phyloP scores from a whole-genome alignment of 2,888 invertebrate genomes.

The Anorthoa munda region DNA sequence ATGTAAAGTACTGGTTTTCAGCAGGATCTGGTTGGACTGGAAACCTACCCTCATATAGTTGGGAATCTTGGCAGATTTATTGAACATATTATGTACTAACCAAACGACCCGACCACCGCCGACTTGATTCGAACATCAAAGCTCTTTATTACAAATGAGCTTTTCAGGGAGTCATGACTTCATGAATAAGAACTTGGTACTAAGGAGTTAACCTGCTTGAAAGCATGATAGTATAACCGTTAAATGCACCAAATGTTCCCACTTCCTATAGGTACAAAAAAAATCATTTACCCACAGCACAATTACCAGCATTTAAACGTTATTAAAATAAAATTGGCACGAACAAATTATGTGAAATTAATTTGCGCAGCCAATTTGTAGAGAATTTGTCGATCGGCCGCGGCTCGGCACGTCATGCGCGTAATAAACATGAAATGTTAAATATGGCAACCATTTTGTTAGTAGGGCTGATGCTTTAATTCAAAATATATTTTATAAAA shows the following conservation, averaged over 20 bases:
- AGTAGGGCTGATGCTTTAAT: conserved; percentile 54
- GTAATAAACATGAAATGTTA: conserved; percentile 66
- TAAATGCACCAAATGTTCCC: not conserved
- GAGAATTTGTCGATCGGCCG: conserved; percentile 64
- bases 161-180: not conserved
- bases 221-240: not conserved
- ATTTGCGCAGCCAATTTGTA: conserved; percentile 64
- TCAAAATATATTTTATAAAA: not conserved
- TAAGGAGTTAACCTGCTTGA: too few species aligned
- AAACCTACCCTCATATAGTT: too few species aligned
- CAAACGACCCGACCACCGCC: not conserved
- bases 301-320: conserved; percentile 57
- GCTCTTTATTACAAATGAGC: not conserved
- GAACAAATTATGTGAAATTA: conserved; percentile 67
- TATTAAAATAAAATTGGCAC: conserved; percentile 65
- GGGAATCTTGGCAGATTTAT: too few species aligned
- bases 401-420: conserved; percentile 41
- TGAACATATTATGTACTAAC: too few species aligned
- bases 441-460: conserved; percentile 52
- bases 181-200: not conserved
- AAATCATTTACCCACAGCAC: conserved; percentile 5
- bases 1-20: too few species aligned
- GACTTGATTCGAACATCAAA: not conserved
- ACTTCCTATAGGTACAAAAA: conserved; percentile 30
- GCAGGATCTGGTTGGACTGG: too few species aligned